These are phyloP conservation scores for Pinna nobilis DNA, from an alignment of 1,140 invertebrate species.

Conservation along the genomic window DNA sequence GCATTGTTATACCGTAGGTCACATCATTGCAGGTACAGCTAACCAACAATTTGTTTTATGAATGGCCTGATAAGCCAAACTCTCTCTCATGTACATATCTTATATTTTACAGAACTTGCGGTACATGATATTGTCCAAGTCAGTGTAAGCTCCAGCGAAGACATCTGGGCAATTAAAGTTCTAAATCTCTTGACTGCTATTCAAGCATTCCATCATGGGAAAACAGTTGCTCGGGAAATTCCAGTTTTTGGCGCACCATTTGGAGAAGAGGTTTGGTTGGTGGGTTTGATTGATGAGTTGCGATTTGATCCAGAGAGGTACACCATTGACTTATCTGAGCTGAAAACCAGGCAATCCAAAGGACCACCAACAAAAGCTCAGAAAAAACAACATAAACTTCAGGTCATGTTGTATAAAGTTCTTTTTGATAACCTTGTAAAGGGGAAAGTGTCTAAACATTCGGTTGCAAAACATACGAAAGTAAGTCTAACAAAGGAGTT, in stretches of 20 bases:
- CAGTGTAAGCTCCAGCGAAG: constrained; percentile 61
- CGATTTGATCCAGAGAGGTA: constrained; percentile 62
- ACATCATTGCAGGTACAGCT: too few species aligned
- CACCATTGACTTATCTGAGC: constrained; percentile 58
- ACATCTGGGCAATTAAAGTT: constrained; percentile 67
- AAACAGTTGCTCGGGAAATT: constrained; percentile 59
- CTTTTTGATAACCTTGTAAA: constrained; percentile 66
- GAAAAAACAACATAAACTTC: constrained; percentile 55
- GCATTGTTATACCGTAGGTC: too few species aligned
- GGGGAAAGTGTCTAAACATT: constrained; percentile 53
- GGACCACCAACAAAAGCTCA: constrained; percentile 60
- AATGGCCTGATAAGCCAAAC: too few species aligned
- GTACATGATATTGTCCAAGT: constrained; percentile 64
- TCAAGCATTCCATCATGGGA: constrained; percentile 53
- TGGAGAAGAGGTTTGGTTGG: constrained; percentile 58
- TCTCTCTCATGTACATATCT: too few species aligned
- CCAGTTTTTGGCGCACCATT: constrained; percentile 70
- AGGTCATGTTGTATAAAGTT: constrained; percentile 65
- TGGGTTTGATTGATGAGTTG: constrained; percentile 69
- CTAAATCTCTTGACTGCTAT: constrained; percentile 61
- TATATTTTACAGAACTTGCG: constrained; percentile 62
- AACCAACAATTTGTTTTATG: too few species aligned
- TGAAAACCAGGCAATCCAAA: constrained; percentile 64
- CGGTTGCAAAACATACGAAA: constrained; percentile 48
- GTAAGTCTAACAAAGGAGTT: constrained; percentile 51